Conservation (phyloP, 2,797 vertebrate species). For the Eidolon dupreanum region DNA sequence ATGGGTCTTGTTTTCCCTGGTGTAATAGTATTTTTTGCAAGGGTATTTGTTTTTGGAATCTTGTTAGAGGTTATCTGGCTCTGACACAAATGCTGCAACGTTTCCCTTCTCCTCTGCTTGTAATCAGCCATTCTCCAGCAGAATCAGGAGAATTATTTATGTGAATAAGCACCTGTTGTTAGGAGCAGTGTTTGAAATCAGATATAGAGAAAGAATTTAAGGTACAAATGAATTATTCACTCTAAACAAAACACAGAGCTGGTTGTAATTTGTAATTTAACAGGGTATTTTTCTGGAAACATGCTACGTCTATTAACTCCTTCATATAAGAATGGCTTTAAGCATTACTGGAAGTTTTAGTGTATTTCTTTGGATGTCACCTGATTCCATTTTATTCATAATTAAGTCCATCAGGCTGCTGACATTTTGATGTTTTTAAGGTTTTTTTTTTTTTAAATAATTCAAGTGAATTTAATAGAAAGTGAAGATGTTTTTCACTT, state of each 20-base stretch:
- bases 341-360: not conserved
- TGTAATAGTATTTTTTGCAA: conserved; percentile 55
- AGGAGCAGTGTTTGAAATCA: conserved; percentile 54
- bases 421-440: conserved; percentile 26
- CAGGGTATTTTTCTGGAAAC: conserved; percentile 53
- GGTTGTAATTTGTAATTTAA: conserved; percentile 71
- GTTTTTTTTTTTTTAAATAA: not conserved
- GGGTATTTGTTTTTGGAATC: conserved; percentile 48
- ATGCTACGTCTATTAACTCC: conserved; percentile 24
- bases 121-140: not conserved
- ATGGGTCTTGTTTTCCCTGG: conserved; percentile 47
- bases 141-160: conserved; percentile 65
- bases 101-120: conserved; percentile 19
- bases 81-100: not conserved
- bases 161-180: conserved; percentile 69
- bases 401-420: not conserved
- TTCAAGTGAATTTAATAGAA: conserved; percentile 29
- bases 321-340: conserved; percentile 21
- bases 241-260: conserved; percentile 35
- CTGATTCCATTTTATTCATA: conserved; percentile 7
- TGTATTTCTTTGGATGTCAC: not conserved
- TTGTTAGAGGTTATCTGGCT: conserved; percentile 44
- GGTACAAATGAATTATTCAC: conserved; percentile 72
- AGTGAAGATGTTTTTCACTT: conserved; percentile 23
- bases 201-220: conserved; percentile 63